phyloP scores from a whole-genome alignment of 2,888 invertebrate genomes.

The Trachelus iudaicus region DNA sequence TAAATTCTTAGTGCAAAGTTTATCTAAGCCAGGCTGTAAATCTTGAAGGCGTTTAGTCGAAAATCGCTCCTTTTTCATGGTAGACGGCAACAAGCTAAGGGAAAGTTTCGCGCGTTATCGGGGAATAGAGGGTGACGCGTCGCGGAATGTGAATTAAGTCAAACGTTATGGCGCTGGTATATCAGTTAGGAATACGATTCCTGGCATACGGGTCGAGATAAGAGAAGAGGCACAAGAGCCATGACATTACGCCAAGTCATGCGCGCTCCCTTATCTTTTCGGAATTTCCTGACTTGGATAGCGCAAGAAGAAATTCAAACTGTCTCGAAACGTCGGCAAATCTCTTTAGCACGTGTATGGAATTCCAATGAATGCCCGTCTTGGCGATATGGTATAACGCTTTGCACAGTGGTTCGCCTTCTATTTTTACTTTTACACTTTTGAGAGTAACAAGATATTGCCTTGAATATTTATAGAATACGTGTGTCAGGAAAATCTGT shows the following conservation, averaged over 20 bases:
- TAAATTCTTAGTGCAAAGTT: neutral
- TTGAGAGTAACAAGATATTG: no score
- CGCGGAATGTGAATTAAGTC: conserved; percentile 21
- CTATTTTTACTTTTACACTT: no score
- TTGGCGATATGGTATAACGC: conserved; percentile 13
- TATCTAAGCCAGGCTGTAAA: neutral
- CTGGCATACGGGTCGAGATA: conserved; percentile 21
- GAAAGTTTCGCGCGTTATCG: neutral
- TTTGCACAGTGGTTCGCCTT: neutral
- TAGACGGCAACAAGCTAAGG: neutral
- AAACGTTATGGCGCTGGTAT: conserved; percentile 24
- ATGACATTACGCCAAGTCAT: conserved; percentile 38
- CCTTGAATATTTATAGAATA: no score
- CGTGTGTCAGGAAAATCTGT: no score
- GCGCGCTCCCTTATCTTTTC: conserved; percentile 40
- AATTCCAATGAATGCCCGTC: conserved; percentile 33
- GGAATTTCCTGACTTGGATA: conserved; percentile 25
- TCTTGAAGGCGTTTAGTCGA: neutral
- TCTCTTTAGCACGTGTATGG: conserved; percentile 43
- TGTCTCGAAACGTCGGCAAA: conserved; percentile 36
- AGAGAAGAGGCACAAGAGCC: neutral
- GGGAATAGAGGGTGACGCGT: neutral
- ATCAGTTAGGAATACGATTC: conserved; percentile 1
- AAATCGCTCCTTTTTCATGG: neutral
- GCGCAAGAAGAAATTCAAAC: conserved; percentile 5